Evolutionary conservation across 2,888 invertebrate genomes (phyloP).

Genomic region (Eubasilissa splendida): DNA sequence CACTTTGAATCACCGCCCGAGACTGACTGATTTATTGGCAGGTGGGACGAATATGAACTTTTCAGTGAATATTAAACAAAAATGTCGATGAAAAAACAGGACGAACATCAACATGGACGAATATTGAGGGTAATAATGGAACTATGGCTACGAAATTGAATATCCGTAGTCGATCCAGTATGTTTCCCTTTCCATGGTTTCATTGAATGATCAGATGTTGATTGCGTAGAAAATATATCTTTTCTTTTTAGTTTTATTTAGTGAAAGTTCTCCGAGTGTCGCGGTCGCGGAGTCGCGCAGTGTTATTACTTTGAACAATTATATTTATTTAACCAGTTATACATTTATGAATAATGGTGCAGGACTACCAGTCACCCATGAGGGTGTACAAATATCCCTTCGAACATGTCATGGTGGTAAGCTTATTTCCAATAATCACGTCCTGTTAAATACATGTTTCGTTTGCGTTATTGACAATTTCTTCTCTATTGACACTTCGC

Average conservation of each 20-base stretch:
- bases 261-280: constrained; percentile 9
- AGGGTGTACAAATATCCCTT: constrained; percentile 96
- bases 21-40: too few relatives aligned
- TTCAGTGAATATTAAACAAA: too few relatives aligned
- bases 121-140: too few relatives aligned
- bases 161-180: too few relatives aligned
- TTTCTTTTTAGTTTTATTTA: neutral
- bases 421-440: constrained; percentile 63
- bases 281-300: neutral
- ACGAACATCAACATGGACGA: too few relatives aligned
- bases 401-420: constrained; percentile 96
- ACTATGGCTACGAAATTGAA: too few relatives aligned
- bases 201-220: too few relatives aligned
- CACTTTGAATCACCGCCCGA: too few relatives aligned
- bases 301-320: neutral
- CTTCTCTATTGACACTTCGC: constrained; percentile 23
- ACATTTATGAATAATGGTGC: constrained; percentile 83
- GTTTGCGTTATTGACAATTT: neutral
- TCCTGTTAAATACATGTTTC: neutral
- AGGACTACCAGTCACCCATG: constrained; percentile 95
- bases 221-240: too few relatives aligned
- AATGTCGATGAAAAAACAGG: too few relatives aligned
- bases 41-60: too few relatives aligned
- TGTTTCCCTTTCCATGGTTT: too few relatives aligned
- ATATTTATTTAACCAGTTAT: constrained; percentile 12